Conservation (phyloP, 1,140 invertebrate genomes). For the Procambarus clarkii region DNA sequence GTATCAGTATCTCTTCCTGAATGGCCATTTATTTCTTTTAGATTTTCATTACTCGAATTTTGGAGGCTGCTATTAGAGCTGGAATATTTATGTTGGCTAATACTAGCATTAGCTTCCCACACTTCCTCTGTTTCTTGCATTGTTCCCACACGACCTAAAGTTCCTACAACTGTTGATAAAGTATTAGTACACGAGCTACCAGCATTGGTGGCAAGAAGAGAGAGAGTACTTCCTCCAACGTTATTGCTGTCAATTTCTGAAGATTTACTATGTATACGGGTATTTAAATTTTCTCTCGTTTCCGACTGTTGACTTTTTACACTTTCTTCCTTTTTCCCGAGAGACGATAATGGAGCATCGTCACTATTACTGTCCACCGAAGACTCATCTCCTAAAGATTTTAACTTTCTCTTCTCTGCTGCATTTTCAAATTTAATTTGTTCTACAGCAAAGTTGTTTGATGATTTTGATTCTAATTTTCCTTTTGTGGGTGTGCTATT, state of each 20-base stretch:
- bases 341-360: not conserved
- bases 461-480: not conserved
- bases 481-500: conserved; percentile 13
- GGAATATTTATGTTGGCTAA: not conserved
- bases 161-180: conserved; percentile 26
- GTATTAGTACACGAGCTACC: not conserved
- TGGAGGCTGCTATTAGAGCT: not conserved
- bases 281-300: not conserved
- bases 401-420: conserved; percentile 19
- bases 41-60: not conserved
- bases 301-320: not conserved
- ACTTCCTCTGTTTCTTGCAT: conserved; percentile 59
- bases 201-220: not conserved
- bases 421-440: not conserved
- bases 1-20: conserved; percentile 1
- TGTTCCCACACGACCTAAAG: conserved; percentile 51
- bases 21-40: not conserved
- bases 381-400: not conserved
- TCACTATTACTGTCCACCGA: not conserved
- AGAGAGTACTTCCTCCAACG: not conserved
- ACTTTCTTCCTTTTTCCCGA: not conserved
- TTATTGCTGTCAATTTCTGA: not conserved
- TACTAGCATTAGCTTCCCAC: conserved; percentile 61
- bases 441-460: not conserved
- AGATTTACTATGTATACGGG: not conserved